Base-by-base conservation (phyloP, 2,888 invertebrate genomes). In the Andrena bucephala region DNA sequence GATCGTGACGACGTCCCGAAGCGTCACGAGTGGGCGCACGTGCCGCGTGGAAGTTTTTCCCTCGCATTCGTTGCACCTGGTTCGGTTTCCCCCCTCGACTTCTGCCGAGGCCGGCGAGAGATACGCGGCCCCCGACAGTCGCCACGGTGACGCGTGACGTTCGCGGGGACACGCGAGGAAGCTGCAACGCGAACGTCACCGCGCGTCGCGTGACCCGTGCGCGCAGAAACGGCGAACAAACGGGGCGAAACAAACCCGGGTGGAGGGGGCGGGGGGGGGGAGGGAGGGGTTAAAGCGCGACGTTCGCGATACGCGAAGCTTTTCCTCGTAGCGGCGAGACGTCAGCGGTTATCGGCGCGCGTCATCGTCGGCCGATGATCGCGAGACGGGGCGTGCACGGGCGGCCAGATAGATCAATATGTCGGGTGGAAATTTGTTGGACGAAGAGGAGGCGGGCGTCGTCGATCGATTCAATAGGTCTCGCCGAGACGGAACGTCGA, bases 101-200 rank as follows among this genome's bases (percentile, higher is more conserved):
- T 57, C 29, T 20, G 27, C 52, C 13, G 6, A 16, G 42, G 16
- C 8, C 65, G 50, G 50, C 29, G 7, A 42, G 57, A 57, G 20
- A 63, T 50, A 69, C 10, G 42, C 42, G 42, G 16, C 42, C 42
- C 42, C 42, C 42, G 54, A 48, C 54, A 48, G 77, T 80, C 72
- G 71, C 66, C 76, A 80, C 66, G 73, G 59, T 50, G 71, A 87
- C 87, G 85, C 79, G 80, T 89, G 88, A 89, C 89, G 87, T 88
- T 80, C 69, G 63, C 73, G 66, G 59, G 72, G 8, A 83, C 89
- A 88, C 86, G 89, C 77, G 85, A 78, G 83, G 57, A 57, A 74
- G 69, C 57, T 81, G 81, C 69, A 75, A 63, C 71, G 66, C 62
- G 70, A 60, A 88, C 87, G 89, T 88, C 88, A 87, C 78, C 3